Evolutionary conservation across 2,888 invertebrate species (phyloP).

Genomic region (Coremacera marginata): DNA sequence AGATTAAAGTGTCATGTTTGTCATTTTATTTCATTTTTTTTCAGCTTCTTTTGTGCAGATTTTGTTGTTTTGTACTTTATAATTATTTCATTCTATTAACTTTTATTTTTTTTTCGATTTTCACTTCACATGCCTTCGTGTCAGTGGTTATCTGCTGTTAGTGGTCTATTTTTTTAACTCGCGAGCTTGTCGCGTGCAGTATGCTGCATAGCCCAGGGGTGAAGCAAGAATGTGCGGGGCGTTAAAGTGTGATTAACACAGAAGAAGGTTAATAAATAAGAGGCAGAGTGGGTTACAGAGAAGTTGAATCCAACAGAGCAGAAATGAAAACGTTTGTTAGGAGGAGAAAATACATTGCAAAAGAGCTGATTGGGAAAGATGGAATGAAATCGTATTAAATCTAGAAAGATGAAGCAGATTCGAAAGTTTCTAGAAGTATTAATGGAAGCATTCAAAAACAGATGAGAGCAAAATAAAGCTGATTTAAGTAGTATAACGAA

Average conservation of each 20-base stretch:
- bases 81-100: background rate
- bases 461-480: too few relatives aligned
- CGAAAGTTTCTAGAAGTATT: too few relatives aligned
- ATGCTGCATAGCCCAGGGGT: background rate
- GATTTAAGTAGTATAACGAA: too few relatives aligned
- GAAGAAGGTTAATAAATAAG: background rate
- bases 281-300: background rate
- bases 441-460: too few relatives aligned
- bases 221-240: background rate
- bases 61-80: background rate
- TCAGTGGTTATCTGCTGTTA: background rate
- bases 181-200: conserved; percentile 7
- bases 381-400: too few relatives aligned
- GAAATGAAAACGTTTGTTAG: background rate
- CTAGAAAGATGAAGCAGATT: too few relatives aligned
- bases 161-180: background rate
- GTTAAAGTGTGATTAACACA: background rate
- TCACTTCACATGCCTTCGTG: background rate
- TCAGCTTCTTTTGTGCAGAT: background rate
- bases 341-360: too few relatives aligned
- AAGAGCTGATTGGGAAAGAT: too few relatives aligned
- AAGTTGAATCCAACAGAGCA: background rate
- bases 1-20: conserved; percentile 4
- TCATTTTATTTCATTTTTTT: background rate
- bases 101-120: background rate